These are phyloP conservation scores for Palaemon carinicauda DNA, from an alignment of 1,140 invertebrate genomes.

Conservation along the genomic window DNA sequence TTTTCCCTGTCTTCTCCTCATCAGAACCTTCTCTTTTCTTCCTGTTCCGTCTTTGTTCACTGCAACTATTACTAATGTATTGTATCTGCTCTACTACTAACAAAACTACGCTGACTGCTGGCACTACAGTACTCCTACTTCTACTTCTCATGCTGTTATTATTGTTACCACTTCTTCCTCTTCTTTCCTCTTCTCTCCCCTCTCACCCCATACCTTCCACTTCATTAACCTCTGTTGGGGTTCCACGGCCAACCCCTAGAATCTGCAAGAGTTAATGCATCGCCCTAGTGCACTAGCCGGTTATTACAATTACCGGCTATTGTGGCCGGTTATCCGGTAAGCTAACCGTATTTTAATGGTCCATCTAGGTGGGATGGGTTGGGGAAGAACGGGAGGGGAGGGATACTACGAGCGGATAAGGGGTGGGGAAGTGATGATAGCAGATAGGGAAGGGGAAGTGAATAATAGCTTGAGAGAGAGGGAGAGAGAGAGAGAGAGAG, in stretches of 20 bases:
- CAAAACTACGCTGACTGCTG: background rate
- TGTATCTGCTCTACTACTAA: background rate
- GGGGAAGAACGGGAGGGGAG: background rate
- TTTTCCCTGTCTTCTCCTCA: too few relatives aligned
- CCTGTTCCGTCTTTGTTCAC: too few relatives aligned
- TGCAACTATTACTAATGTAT: background rate
- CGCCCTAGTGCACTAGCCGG: too few relatives aligned
- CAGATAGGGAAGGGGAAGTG: background rate
- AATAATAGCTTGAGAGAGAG: background rate
- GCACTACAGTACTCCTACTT: background rate
- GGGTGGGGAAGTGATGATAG: background rate
- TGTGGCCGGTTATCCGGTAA: too few relatives aligned
- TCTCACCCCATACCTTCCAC: background rate
- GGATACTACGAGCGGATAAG: background rate
- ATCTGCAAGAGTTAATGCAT: too few relatives aligned
- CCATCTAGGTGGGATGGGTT: background rate
- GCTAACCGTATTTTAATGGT: background rate
- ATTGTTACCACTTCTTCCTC: background rate
- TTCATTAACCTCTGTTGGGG: too few relatives aligned
- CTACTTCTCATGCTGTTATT: background rate
- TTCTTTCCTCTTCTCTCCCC: background rate
- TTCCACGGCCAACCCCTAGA: too few relatives aligned
- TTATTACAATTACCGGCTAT: too few relatives aligned
- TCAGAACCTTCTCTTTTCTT: too few relatives aligned
- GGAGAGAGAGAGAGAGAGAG: background rate